phyloP scores from a whole-genome alignment of 2,113 vertebrate genomes.

The Rallus limicola region DNA sequence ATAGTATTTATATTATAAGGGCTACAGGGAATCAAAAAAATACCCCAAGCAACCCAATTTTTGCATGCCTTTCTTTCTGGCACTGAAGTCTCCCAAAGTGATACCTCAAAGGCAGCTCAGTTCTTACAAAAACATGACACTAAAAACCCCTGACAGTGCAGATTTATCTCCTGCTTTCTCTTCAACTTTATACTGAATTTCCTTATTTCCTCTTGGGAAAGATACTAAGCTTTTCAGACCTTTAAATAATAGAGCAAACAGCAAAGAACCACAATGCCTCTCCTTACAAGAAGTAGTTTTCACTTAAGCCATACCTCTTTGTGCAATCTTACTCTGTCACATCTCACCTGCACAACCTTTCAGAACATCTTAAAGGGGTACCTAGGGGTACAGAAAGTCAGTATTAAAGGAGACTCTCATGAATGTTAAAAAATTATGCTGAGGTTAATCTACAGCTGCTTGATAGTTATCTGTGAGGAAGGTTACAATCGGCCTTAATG shows the following conservation, averaged over 20 bases:
- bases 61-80: not conserved
- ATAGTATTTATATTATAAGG: not conserved
- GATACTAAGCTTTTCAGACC: not conserved
- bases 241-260: not conserved
- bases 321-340: not conserved
- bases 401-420: not conserved
- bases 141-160: not conserved
- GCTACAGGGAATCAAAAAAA: accelerated
- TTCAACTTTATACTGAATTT: not conserved
- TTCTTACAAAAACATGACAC: not conserved
- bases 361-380: not conserved
- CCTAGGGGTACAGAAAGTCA: not conserved
- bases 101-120: not conserved
- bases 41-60: not conserved
- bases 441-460: not conserved
- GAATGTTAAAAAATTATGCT: not conserved
- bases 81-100: not conserved
- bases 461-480: not conserved
- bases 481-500: not conserved
- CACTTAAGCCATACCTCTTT: not conserved
- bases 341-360: not conserved
- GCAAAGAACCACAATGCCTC: not conserved
- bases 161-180: not conserved
- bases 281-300: not conserved
- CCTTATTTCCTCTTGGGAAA: not conserved